Evolutionary conservation across 1,140 invertebrate genomes (phyloP), one percentile per base, ranked within the genome.

Genomic region (Calliphora vicina): DNA sequence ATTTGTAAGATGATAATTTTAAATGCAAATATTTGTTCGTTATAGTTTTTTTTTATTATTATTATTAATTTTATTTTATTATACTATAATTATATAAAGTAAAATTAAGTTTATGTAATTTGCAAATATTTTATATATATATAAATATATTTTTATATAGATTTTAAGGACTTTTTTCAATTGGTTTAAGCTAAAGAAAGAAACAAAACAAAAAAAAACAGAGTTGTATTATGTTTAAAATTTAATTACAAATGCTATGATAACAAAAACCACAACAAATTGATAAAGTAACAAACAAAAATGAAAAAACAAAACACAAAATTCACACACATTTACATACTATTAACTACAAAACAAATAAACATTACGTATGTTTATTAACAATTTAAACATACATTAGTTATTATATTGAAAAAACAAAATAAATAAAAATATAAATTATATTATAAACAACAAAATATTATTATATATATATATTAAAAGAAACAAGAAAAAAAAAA

Each of bases 251-350:
- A 35, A 76, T 76, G 73, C 27, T 76, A 76, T 27, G 61, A n/a
- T 84, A 84, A 82, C 82, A 83, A 86, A 45, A n/a, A 78, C 82
- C 20, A 83, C 73, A 35, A 83, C 43, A 84, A 76, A 83, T 84
- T 61, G 80, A 71, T 85, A 67, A 88, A n/a, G n/a, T n/a, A n/a
- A n/a, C n/a, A n/a, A n/a, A n/a, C n/a, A n/a, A 86, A 87, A 87
- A 86, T 35, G 76, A 84, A 82, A 84, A 84, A 85, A 83, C 20
- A 67, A 67, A 67, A 67, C 9, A 23, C n/a, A 25, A 67, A 67
- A 67, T 67, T 25, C 61, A 67, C 61, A 67, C n/a, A n/a, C n/a
- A 61, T 61, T 17, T 61, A 61, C 61, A 50, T 50, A 35, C 29
- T 8, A 35, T 8, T 12, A 50, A 50, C 45, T 15, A 13, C 17